phyloP scores from a whole-genome alignment of 2,888 invertebrate genomes.

The Drosophila maculinotata region DNA sequence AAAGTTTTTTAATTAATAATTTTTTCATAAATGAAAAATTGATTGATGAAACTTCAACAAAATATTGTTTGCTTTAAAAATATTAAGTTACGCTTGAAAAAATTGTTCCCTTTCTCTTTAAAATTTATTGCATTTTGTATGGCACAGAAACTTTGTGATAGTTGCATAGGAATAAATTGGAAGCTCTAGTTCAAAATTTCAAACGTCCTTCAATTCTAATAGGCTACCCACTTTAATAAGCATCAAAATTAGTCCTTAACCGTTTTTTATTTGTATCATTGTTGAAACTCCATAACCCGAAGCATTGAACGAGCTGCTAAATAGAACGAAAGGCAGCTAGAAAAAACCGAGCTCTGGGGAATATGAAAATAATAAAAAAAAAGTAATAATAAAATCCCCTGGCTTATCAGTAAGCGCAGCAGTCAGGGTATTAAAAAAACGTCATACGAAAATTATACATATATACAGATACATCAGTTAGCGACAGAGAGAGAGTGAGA shows the following conservation, averaged over 20 bases:
- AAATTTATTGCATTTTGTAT: neutral
- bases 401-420: conserved; percentile 75
- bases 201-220: neutral
- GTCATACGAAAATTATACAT: conserved; percentile 30
- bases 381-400: conserved; percentile 72
- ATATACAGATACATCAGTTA: conserved; percentile 13
- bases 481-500: conserved; percentile 6
- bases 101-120: no score
- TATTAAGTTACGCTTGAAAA: no score
- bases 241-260: conserved; percentile 40
- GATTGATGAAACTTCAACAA: no score
- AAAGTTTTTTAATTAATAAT: no score
- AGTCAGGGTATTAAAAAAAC: conserved; percentile 62
- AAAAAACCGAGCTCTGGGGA: conserved; percentile 34
- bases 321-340: conserved; percentile 39
- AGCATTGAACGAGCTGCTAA: conserved; percentile 43
- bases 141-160: neutral
- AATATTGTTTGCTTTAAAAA: no score
- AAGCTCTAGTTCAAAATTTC: neutral
- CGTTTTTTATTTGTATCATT: conserved; percentile 38
- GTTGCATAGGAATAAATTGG: neutral
- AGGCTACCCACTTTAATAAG: conserved; percentile 1
- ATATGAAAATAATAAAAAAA: conserved; percentile 39
- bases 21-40: no score
- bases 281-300: conserved; percentile 37